phyloP scores from a whole-genome alignment of 2,797 vertebrate species.

The Crocidura indochinensis region DNA sequence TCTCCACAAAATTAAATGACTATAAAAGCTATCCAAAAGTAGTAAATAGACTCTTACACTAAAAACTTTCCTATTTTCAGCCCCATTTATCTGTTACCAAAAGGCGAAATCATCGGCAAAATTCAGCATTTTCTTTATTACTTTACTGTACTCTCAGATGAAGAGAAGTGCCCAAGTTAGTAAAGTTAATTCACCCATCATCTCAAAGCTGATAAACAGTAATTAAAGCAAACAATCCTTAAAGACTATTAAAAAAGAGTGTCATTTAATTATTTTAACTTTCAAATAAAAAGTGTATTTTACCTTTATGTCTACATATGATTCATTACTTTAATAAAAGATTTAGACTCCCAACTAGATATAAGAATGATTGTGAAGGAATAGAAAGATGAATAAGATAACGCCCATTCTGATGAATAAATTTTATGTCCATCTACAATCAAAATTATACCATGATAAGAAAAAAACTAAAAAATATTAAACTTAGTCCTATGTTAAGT shows the following conservation, averaged over 20 bases:
- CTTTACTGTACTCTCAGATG: conserved; percentile 25
- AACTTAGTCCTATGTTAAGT: too few species aligned
- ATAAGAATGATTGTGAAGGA: conserved; percentile 37
- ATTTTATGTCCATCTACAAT: conserved; percentile 31
- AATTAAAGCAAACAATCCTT: conserved; percentile 43
- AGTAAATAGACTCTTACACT: background rate
- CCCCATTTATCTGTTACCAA: conserved; percentile 24
- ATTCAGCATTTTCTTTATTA: conserved; percentile 36
- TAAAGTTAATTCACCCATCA: conserved; percentile 36
- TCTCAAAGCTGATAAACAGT: conserved; percentile 35
- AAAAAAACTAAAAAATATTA: conserved; percentile 31
- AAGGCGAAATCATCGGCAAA: conserved; percentile 34
- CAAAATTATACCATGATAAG: conserved; percentile 20
- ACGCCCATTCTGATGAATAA: conserved; percentile 31
- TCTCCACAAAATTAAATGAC: conserved; percentile 63
- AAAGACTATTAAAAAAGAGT: background rate
- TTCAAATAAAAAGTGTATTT: conserved; percentile 35
- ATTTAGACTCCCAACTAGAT: background rate
- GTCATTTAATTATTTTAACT: conserved; percentile 31
- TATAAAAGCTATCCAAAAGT: conserved; percentile 61
- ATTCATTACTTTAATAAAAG: conserved; percentile 41
- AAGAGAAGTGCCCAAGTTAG: conserved; percentile 53
- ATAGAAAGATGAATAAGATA: conserved; percentile 38
- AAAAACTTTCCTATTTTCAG: conserved; percentile 43
- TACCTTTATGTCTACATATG: conserved; percentile 32